Evolutionary conservation across 2,113 vertebrate genomes (phyloP).

Genomic region (Heliornis fulica): DNA sequence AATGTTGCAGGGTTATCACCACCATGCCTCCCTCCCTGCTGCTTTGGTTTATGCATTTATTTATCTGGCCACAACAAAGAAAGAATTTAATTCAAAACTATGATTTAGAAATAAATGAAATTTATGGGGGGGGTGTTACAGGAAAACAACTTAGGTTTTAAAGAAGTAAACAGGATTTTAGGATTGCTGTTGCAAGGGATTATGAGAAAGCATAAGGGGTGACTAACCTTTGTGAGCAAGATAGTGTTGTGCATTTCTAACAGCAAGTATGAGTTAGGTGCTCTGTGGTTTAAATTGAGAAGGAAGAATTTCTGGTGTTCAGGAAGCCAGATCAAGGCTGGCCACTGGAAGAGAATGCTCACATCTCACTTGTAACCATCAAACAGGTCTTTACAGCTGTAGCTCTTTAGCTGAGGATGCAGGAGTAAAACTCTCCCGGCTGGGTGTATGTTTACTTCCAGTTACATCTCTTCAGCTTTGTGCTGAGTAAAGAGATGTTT

Average conservation of each 20-base stretch:
- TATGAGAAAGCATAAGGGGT: background rate
- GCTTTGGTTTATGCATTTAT: background rate
- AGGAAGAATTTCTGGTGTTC: background rate
- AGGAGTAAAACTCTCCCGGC: background rate
- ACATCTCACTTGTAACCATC: background rate
- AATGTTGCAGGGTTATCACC: background rate
- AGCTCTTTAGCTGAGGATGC: background rate
- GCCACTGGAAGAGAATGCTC: background rate
- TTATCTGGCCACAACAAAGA: background rate
- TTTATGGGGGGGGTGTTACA: background rate
- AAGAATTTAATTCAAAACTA: background rate
- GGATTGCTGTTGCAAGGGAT: background rate
- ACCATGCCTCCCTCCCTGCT: background rate
- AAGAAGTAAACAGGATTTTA: background rate
- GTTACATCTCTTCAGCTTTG: background rate
- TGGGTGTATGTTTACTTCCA: background rate
- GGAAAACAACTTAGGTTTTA: background rate
- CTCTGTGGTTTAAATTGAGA: background rate
- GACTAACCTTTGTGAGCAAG: background rate
- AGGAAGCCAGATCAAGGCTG: background rate
- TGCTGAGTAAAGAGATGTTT: background rate
- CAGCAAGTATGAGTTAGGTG: background rate
- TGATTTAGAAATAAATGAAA: background rate
- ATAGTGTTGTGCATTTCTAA: background rate
- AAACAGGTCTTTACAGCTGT: background rate